Conservation (phyloP, 2,113 vertebrate species). For the Tychaedon coryphoeus region DNA sequence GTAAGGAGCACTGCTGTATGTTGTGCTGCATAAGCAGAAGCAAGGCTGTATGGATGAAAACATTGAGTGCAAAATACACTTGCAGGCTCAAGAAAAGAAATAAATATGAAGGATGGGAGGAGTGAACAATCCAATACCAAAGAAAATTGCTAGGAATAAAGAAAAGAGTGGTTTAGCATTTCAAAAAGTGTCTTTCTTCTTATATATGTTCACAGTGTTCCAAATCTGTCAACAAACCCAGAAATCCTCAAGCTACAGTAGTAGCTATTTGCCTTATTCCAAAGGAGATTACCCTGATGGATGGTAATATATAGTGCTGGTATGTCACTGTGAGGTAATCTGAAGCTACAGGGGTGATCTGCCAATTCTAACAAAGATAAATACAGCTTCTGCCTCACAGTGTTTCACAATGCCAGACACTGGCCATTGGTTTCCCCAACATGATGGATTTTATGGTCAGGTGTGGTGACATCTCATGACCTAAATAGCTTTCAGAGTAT, state of each 20-base stretch:
- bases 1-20: neutral
- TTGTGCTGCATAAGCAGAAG: neutral
- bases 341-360: constrained; percentile 39
- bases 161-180: constrained; percentile 36
- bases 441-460: constrained; percentile 75
- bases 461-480: constrained; percentile 65
- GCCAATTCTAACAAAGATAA: constrained; percentile 72
- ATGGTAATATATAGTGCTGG: constrained; percentile 27
- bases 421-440: constrained; percentile 46
- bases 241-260: neutral
- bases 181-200: constrained; percentile 32
- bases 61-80: neutral
- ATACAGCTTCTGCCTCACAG: constrained; percentile 32
- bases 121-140: neutral
- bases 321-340: constrained; percentile 27
- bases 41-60: neutral
- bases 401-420: constrained; percentile 40
- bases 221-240: neutral
- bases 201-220: neutral
- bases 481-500: constrained; percentile 53
- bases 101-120: neutral
- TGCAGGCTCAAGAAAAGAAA: neutral
- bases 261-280: constrained; percentile 13
- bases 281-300: constrained; percentile 36
- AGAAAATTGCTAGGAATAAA: constrained; percentile 28